phyloP scores from a whole-genome alignment of 2,888 invertebrate genomes.

The Scaptomyza polygonia region DNA sequence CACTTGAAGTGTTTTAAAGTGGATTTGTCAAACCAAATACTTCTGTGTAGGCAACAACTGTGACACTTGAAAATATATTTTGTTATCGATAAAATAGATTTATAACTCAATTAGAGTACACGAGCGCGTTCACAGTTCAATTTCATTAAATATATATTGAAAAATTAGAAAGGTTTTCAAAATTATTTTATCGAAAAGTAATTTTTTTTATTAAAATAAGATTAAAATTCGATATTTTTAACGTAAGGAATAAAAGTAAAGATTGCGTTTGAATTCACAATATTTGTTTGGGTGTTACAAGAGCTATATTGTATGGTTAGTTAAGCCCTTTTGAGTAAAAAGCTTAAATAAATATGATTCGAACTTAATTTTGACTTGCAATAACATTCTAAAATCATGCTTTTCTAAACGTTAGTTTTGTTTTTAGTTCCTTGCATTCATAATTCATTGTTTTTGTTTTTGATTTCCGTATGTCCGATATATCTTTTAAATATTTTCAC shows the following conservation, averaged over 20 bases:
- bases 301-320: too few relatives aligned
- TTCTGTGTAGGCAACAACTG: slow-evolving; percentile 6
- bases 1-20: slow-evolving; percentile 59
- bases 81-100: slow-evolving; percentile 6
- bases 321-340: too few relatives aligned
- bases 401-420: neutral
- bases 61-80: slow-evolving; percentile 1
- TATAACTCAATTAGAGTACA: slow-evolving; percentile 12
- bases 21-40: slow-evolving; percentile 23
- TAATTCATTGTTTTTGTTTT: neutral
- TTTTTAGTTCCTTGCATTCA: neutral
- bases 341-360: too few relatives aligned
- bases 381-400: too few relatives aligned
- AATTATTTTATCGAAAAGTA: too few relatives aligned
- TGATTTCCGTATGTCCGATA: slow-evolving; percentile 24
- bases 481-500: slow-evolving; percentile 41
- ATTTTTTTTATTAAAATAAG: too few relatives aligned
- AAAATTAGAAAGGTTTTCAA: too few relatives aligned
- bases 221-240: too few relatives aligned
- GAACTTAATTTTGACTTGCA: too few relatives aligned
- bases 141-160: neutral
- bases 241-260: too few relatives aligned
- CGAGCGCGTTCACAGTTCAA: neutral
- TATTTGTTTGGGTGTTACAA: too few relatives aligned
- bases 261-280: too few relatives aligned